These are phyloP conservation scores for Rhynchonycteris naso DNA, from an alignment of 2,797 vertebrate species.

Conservation along the genomic window DNA sequence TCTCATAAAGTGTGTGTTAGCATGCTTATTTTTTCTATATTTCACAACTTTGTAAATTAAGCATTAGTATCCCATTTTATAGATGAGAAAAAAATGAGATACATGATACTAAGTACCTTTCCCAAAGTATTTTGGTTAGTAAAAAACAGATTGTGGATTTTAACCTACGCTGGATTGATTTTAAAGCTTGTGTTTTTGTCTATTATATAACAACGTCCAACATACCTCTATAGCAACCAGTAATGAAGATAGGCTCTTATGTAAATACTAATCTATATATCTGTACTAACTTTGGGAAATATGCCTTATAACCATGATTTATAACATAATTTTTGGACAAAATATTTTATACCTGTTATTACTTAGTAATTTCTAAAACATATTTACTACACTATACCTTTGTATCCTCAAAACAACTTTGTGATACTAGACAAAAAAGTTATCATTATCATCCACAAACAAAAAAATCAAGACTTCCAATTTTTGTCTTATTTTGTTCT, in stretches of 20 bases:
- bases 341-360: neutral
- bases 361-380: neutral
- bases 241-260: neutral
- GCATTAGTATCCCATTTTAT: neutral
- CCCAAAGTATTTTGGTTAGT: neutral
- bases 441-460: neutral
- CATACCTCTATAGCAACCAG: rapidly evolving
- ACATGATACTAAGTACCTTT: neutral
- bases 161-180: neutral
- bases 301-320: neutral
- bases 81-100: neutral
- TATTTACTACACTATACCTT: neutral
- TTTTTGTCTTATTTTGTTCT: neutral
- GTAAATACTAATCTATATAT: neutral
- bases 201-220: neutral
- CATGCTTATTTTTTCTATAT: neutral
- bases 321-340: neutral
- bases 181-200: neutral
- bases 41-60: neutral
- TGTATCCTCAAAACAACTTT: neutral
- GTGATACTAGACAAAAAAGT: neutral
- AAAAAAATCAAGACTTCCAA: neutral
- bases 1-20: neutral
- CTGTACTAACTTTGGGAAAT: neutral
- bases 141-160: neutral